Evolutionary conservation across 2,797 vertebrate species (phyloP), one percentile per base, ranked within the genome.

Genomic region (Adelosebastes latens): DNA sequence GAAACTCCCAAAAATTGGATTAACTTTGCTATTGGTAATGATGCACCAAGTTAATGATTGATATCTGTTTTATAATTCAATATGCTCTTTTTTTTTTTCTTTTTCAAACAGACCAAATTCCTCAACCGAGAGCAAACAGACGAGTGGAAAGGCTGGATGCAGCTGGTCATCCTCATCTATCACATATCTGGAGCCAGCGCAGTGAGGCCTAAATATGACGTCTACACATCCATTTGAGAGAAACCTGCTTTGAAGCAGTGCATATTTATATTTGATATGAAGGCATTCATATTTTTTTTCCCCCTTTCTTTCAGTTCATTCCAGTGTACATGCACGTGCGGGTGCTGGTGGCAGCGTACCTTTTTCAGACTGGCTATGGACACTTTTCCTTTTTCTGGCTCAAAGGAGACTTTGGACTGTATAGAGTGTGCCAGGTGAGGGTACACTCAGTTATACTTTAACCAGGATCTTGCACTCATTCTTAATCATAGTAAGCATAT

Each of bases 141-240:
- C 80, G 99, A 99, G 89, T 99, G 99, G 99, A 99, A 99, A 91
- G 99, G 99, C 73, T 99, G 99, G 99, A 99, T 99, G 99, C 99
- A 99, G 87, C 96, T 99, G 58, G 98, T 99, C 85, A 99, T 99
- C 93, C 96, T 99, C 79, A 98, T 99, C 92, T 99, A 99, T 92
- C 99, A 99, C 92, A 97, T 99, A 82, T 99, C 99, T 81, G 99
- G 99, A 93, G 99, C 98, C 83, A 99, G 99, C 64, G 97, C 97
- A 82, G 99, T 99, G 95, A 97, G 98, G 97, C 18, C 27, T 3
- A 25, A 6, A 42, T 5, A 24, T 18, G 1, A 63, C 46, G 0
- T 11, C n/a, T 29, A 25, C 32, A 22, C 4, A 55, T 24, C 5
- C 11, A 24, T 69, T 31, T 62, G 14, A 0, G 20, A 56, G 20